These are phyloP conservation scores for Dendrocopos noguchii DNA, from an alignment of 2,113 vertebrate species.

Conservation along the genomic window DNA sequence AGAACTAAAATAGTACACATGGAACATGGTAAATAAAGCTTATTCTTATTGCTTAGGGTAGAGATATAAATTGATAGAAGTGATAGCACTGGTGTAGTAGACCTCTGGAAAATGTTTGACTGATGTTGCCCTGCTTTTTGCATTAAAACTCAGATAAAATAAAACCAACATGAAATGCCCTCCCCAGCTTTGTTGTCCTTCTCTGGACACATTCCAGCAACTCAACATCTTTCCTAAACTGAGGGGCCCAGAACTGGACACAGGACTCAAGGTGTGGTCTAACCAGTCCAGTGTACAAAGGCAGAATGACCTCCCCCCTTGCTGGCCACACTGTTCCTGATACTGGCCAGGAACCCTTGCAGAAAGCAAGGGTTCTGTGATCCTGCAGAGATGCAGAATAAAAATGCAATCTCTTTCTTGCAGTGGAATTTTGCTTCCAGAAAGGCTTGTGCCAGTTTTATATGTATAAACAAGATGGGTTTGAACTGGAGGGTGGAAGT, in stretches of 20 bases:
- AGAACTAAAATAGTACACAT: not conserved
- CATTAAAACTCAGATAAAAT: not conserved
- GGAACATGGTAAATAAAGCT: not conserved
- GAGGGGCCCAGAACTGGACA: too few relatives aligned
- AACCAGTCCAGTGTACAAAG: too few relatives aligned
- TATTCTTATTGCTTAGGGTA: not conserved
- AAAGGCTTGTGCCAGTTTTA: not conserved
- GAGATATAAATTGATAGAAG: not conserved
- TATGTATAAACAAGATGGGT: not conserved
- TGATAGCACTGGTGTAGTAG: fast-evolving
- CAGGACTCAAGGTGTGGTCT: too few relatives aligned
- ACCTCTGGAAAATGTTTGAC: not conserved
- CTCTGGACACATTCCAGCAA: too few relatives aligned
- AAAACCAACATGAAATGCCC: not conserved
- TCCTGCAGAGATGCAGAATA: not conserved
- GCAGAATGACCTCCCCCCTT: too few relatives aligned
- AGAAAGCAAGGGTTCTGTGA: not conserved
- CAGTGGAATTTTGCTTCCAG: not conserved
- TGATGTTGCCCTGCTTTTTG: not conserved
- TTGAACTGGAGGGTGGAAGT: not conserved
- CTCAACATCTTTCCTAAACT: too few relatives aligned
- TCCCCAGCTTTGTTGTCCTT: too few relatives aligned
- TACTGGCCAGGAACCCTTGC: not conserved
- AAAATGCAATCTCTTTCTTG: not conserved
- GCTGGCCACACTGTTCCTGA: too few relatives aligned